A percentile compares a stretch with the other conserved stretches of the same genome.
Conservation (phyloP, 2,113 vertebrate genomes). For the Baryphthengus martii region DNA sequence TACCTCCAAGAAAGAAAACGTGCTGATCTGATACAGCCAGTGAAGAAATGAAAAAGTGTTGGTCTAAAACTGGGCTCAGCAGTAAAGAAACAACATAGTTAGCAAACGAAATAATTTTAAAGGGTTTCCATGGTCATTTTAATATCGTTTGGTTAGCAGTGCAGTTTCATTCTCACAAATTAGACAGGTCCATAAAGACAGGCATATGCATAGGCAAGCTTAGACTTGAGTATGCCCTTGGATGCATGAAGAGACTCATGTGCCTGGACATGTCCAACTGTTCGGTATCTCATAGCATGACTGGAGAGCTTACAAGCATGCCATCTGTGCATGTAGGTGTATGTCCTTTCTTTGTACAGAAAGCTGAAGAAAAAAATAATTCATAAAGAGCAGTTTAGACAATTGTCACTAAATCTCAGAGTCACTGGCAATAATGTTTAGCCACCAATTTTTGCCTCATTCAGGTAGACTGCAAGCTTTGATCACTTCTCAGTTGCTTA, state of each 20-base stretch:
- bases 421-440: background rate
- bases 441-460: background rate
- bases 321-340: background rate
- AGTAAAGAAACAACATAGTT: background rate
- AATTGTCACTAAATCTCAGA: background rate
- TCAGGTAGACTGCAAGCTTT: background rate
- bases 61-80: background rate
- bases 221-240: background rate
- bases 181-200: background rate
- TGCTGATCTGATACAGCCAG: background rate
- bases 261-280: background rate
- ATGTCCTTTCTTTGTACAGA: background rate
- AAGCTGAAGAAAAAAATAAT: background rate
- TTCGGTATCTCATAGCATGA: accelerated
- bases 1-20: background rate
- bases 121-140: background rate
- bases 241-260: background rate
- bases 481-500: background rate
- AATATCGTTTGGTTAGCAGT: background rate
- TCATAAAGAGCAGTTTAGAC: background rate
- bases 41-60: background rate
- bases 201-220: background rate
- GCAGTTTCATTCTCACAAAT: background rate
- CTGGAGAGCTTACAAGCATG: background rate
- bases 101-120: background rate